These are phyloP conservation scores for Ictalurus furcatus DNA, from an alignment of 2,113 vertebrate species.

Conservation along the genomic window DNA sequence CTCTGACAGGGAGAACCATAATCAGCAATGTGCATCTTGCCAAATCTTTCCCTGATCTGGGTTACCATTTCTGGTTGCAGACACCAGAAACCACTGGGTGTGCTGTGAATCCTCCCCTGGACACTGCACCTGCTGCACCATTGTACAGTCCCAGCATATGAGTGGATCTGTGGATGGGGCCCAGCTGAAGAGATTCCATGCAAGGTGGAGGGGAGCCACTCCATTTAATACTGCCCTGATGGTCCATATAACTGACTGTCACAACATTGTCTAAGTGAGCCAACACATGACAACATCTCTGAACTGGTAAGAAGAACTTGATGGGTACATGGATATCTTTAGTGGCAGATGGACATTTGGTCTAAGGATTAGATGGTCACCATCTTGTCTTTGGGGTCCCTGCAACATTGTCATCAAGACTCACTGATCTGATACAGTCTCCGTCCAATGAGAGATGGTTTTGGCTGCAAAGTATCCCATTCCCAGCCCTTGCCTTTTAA, in stretches of 20 bases:
- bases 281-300: background rate
- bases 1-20: background rate
- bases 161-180: background rate
- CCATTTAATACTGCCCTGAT: background rate
- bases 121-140: background rate
- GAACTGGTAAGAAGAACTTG: background rate
- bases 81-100: background rate
- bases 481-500: background rate
- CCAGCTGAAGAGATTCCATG: too few species aligned
- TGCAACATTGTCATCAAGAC: background rate
- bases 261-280: background rate
- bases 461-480: background rate
- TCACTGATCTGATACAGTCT: background rate
- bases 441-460: background rate
- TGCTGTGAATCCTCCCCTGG: background rate
- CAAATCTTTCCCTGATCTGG: background rate
- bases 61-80: background rate
- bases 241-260: background rate
- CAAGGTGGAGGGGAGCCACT: background rate
- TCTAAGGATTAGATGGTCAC: background rate
- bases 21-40: background rate
- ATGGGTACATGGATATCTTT: background rate
- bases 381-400: background rate
- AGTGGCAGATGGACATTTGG: background rate
- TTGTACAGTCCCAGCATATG: too few species aligned